Evolutionary conservation across 2,888 invertebrate species (phyloP).

Genomic region (Limnephilus auricula): DNA sequence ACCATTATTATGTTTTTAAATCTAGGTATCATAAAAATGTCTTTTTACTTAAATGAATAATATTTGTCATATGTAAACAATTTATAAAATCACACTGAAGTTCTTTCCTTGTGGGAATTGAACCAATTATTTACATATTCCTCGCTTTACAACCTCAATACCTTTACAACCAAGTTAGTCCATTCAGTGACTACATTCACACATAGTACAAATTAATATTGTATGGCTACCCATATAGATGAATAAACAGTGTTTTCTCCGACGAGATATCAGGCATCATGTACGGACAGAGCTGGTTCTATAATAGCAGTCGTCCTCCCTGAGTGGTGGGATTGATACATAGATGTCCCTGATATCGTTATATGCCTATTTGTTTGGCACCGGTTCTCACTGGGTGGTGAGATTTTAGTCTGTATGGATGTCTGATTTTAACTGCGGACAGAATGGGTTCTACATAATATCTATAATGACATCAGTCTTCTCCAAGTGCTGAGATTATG

Average conservation of each 20-base stretch:
- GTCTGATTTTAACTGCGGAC: not conserved
- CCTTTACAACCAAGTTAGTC: not conserved
- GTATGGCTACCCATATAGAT: not conserved
- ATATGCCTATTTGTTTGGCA: not conserved
- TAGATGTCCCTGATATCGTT: not conserved
- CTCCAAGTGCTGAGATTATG: not conserved
- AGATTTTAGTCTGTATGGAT: not conserved
- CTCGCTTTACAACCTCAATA: not conserved
- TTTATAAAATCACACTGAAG: not conserved
- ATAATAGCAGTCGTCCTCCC: not conserved
- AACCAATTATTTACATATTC: not conserved
- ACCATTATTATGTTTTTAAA: conserved; percentile 10
- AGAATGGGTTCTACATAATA: not conserved
- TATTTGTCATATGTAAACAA: not conserved
- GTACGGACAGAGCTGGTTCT: not conserved
- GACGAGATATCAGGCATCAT: not conserved
- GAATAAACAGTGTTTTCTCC: not conserved
- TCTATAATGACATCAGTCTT: not conserved
- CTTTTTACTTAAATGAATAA: not conserved
- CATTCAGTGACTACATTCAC: not conserved
- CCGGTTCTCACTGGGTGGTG: not conserved
- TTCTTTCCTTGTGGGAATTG: not conserved
- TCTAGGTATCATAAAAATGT: conserved; percentile 2
- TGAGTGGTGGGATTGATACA: not conserved
- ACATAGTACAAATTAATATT: not conserved